Evolutionary conservation across 2,113 vertebrate species (phyloP).

Genomic region (Cricetomys ansorgei): DNA sequence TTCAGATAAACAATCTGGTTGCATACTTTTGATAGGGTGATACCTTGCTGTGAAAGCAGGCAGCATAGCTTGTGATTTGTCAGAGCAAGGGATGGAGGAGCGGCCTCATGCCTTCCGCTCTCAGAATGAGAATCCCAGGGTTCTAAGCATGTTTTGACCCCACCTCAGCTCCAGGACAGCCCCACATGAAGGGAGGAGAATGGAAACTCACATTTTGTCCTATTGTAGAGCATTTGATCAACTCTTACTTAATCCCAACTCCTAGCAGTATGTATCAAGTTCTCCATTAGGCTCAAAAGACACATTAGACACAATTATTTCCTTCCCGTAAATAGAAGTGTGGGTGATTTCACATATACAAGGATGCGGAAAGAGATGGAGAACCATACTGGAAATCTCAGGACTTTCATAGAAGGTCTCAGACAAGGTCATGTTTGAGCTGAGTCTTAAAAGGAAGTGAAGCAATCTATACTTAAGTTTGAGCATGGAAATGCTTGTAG

Average conservation of each 20-base stretch:
- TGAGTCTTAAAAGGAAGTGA: not conserved
- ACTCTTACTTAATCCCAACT: not conserved
- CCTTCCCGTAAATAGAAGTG: not conserved
- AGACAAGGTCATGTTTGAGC: not conserved
- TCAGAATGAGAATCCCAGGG: too few relatives aligned
- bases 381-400: fast-evolving
- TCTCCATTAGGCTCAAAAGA: not conserved
- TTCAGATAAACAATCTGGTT: too few relatives aligned
- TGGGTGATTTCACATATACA: not conserved
- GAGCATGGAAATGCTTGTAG: not conserved
- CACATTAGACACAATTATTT: not conserved
- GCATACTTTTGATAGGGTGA: too few relatives aligned
- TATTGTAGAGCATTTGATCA: fast-evolving
- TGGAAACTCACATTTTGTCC: not conserved
- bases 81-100: too few relatives aligned
- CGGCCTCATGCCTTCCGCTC: too few relatives aligned
- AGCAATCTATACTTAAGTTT: not conserved
- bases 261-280: fast-evolving
- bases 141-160: too few relatives aligned
- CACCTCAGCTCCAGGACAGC: too few relatives aligned
- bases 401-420: not conserved
- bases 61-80: too few relatives aligned
- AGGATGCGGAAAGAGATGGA: not conserved
- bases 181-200: not conserved
- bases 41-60: too few relatives aligned